phyloP scores from a whole-genome alignment of 2,888 invertebrate genomes.

The Campopleginae sp. region DNA sequence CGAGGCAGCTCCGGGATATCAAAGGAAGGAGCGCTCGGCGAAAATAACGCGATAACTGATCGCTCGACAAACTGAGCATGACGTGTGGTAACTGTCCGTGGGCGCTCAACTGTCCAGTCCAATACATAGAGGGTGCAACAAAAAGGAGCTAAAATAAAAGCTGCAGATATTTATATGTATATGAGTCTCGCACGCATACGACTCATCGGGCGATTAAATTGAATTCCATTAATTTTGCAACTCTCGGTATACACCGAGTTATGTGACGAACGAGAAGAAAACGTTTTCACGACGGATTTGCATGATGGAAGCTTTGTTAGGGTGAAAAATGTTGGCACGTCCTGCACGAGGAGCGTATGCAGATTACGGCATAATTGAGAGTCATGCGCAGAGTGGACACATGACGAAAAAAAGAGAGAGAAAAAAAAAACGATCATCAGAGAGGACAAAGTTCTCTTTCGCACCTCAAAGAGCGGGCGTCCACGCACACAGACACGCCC shows the following conservation, averaged over 20 bases:
- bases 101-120: conserved; percentile 35
- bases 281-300: conserved; percentile 48
- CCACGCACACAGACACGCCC: not conserved
- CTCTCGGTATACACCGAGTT: conserved; percentile 19
- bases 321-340: conserved; percentile 51
- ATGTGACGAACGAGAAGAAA: conserved; percentile 17
- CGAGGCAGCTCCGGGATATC: conserved; percentile 4
- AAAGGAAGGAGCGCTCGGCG: conserved; percentile 28
- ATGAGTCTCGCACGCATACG: conserved; percentile 5
- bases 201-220: conserved; percentile 42
- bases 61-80: conserved; percentile 59
- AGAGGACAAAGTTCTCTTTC: conserved; percentile 48
- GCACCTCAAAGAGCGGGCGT: conserved; percentile 43
- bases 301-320: conserved; percentile 61
- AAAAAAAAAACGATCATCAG: conserved; percentile 4
- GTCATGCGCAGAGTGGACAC: conserved; percentile 37
- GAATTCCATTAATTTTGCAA: conserved; percentile 57
- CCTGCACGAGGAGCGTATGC: conserved; percentile 22
- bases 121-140: not conserved
- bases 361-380: conserved; percentile 60
- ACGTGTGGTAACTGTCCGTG: conserved; percentile 62
- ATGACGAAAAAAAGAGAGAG: conserved; percentile 4
- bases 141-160: not conserved
- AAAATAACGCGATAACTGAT: conserved; percentile 63
- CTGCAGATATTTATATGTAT: conserved; percentile 15